A percentile compares a stretch with the other conserved stretches of the same genome.
Conservation (phyloP, 2,113 vertebrate species). For the Scomber colias region DNA sequence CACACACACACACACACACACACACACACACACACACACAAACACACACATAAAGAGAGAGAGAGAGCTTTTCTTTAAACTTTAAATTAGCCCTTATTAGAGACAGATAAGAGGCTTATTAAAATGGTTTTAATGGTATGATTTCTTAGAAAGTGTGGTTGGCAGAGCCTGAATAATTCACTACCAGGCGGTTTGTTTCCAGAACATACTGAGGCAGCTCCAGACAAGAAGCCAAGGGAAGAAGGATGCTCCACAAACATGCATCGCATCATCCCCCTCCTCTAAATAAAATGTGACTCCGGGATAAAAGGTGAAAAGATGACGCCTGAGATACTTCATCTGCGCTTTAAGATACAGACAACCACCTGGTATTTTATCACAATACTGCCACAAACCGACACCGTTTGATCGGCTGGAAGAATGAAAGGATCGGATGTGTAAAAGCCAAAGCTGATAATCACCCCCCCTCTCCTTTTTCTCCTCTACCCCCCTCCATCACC, state of each 20-base stretch:
- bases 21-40: too few species aligned
- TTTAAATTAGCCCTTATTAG: slow-evolving; percentile 23
- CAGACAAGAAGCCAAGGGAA: slow-evolving; percentile 11
- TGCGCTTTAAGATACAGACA: background rate
- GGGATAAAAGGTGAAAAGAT: background rate
- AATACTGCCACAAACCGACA: background rate
- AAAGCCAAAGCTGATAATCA: slow-evolving; percentile 17
- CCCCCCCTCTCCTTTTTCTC: background rate
- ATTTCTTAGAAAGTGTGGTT: slow-evolving; percentile 5
- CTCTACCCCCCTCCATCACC: too few species aligned
- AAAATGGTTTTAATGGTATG: background rate
- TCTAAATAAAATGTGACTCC: slow-evolving; percentile 2
- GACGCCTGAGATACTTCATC: background rate
- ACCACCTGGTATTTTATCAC: background rate
- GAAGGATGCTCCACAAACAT: slow-evolving; percentile 36
- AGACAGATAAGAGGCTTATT: background rate
- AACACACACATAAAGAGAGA: slow-evolving; percentile 16
- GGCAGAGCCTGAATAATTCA: slow-evolving; percentile 63
- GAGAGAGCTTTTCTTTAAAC: slow-evolving; percentile 33
- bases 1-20: background rate
- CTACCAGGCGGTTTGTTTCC: slow-evolving; percentile 55
- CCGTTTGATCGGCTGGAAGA: background rate
- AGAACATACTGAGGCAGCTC: slow-evolving; percentile 66
- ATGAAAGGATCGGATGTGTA: background rate
- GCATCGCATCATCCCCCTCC: too few species aligned